A percentile compares a stretch with the other conserved stretches of the same genome.
phyloP scores from a whole-genome alignment of 2,888 invertebrate genomes.

The Myopa testacea region DNA sequence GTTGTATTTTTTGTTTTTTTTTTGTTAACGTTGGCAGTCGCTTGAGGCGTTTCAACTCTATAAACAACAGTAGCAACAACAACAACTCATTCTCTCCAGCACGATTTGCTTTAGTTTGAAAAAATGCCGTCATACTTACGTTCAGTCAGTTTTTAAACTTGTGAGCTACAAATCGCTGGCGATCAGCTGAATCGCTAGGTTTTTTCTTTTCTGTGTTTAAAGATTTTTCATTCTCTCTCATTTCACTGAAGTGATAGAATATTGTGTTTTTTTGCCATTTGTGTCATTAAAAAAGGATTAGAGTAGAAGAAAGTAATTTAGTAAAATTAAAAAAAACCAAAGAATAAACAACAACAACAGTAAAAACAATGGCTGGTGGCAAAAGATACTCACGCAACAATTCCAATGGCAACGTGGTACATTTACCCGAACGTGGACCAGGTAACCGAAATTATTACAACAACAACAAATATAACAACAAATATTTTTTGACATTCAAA shows the following conservation, averaged over 20 bases:
- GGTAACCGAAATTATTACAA: slow-evolving; percentile 56
- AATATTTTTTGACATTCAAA: background rate
- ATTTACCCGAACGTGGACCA: slow-evolving; percentile 68
- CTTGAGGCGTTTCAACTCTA: background rate
- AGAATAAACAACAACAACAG: slow-evolving; percentile 27
- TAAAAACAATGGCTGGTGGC: slow-evolving; percentile 64
- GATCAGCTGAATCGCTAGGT: slow-evolving; percentile 64
- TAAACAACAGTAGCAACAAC: slow-evolving; percentile 1
- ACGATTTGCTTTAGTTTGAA: slow-evolving; percentile 56
- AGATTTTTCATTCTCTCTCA: slow-evolving; percentile 24
- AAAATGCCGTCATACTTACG: slow-evolving; percentile 52
- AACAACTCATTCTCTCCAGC: slow-evolving; percentile 38
- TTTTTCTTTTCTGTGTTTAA: slow-evolving; percentile 34
- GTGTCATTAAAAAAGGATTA: too few relatives aligned
- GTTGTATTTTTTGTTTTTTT: background rate
- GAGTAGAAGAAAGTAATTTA: too few relatives aligned
- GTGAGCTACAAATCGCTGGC: slow-evolving; percentile 54
- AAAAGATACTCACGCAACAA: slow-evolving; percentile 63
- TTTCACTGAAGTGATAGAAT: slow-evolving; percentile 35
- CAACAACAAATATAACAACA: background rate
- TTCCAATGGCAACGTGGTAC: slow-evolving; percentile 62
- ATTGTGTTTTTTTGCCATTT: too few relatives aligned
- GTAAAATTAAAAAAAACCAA: slow-evolving; percentile 29
- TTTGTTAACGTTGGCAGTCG: too few relatives aligned
- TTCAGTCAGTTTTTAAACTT: slow-evolving; percentile 61